Evolutionary conservation across 2,113 vertebrate genomes (phyloP).

Genomic region (Crotalus tigris): DNA sequence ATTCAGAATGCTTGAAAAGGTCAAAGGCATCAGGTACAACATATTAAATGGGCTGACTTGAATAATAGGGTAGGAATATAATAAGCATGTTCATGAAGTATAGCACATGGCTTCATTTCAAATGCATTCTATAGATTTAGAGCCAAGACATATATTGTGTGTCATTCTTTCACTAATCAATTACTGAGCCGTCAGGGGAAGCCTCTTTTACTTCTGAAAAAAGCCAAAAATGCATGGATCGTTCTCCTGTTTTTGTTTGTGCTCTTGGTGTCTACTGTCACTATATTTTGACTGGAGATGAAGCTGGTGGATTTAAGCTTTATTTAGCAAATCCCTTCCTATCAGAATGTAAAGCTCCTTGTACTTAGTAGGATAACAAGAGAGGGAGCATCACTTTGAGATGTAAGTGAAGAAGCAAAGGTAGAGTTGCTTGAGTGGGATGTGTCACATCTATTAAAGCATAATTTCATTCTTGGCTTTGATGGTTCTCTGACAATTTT

Average conservation of each 20-base stretch:
- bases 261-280: slow-evolving; percentile 37
- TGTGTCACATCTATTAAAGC: slow-evolving; percentile 59
- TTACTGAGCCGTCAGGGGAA: background rate
- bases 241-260: background rate
- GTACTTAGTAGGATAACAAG: background rate
- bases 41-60: background rate
- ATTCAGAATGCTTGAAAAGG: background rate
- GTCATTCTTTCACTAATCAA: background rate
- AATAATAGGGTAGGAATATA: background rate
- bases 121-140: background rate
- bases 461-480: slow-evolving; percentile 42
- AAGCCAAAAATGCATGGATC: background rate
- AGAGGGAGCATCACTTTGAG: slow-evolving; percentile 17
- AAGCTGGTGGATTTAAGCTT: slow-evolving; percentile 55
- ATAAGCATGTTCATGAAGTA: background rate
- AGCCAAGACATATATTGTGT: background rate
- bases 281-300: background rate
- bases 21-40: background rate
- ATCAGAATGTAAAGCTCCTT: slow-evolving; percentile 24
- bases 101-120: background rate
- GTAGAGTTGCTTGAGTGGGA: background rate
- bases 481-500: slow-evolving; percentile 42
- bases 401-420: background rate
- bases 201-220: background rate
- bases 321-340: slow-evolving; percentile 65